Evolutionary conservation across 2,888 invertebrate species (phyloP).

Genomic region (Bellardia pandia): DNA sequence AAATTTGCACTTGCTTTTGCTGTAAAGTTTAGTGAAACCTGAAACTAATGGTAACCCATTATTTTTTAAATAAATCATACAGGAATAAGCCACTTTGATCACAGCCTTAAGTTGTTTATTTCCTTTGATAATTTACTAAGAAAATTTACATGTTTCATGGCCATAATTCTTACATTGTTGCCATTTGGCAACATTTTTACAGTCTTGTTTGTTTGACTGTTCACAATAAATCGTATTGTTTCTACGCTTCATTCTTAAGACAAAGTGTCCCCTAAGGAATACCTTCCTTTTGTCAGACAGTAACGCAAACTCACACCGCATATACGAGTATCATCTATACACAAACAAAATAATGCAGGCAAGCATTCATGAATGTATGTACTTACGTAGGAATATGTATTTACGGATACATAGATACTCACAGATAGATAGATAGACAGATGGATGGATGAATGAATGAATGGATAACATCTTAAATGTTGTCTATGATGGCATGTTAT

Average conservation of each 20-base stretch:
- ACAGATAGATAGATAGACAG: constrained; percentile 25
- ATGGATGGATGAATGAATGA: constrained; percentile 9
- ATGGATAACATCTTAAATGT: constrained; percentile 60
- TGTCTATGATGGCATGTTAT: constrained; percentile 44
- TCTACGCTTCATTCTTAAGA: constrained; percentile 14
- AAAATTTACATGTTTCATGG: constrained; percentile 4
- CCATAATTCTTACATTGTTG: constrained; percentile 12
- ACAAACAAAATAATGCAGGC: constrained; percentile 1
- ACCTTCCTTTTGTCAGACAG: constrained; percentile 2
- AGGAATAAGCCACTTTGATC: neutral
- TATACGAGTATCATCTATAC: neutral
- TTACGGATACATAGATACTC: neutral
- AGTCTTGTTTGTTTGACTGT: neutral
- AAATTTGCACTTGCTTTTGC: neutral
- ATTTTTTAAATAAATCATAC: neutral
- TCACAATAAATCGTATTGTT: constrained; percentile 36
- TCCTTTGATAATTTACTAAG: constrained; percentile 21
- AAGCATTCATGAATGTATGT: constrained; percentile 51
- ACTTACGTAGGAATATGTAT: neutral
- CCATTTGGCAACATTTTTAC: neutral
- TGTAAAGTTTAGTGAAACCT: neutral
- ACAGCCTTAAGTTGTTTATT: neutral
- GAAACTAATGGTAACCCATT: too few relatives aligned
- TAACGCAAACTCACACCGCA: neutral
- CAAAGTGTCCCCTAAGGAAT: constrained; percentile 18